Evolutionary conservation across 2,888 invertebrate genomes (phyloP).

Genomic region (Ectemnius lituratus): DNA sequence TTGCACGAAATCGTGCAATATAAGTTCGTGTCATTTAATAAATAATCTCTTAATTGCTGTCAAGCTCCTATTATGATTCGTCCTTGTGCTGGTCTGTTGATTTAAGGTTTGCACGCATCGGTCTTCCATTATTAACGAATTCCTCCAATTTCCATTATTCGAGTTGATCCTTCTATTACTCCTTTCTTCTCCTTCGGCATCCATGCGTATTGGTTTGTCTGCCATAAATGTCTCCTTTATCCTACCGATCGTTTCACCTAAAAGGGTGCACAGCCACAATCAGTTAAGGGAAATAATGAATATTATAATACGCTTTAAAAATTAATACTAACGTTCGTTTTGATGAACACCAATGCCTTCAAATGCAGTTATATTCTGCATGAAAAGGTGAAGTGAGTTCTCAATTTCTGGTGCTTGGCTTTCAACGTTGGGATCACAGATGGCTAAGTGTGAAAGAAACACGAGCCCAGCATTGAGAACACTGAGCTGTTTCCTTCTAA

Average conservation of each 20-base stretch:
- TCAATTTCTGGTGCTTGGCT: constrained; percentile 67
- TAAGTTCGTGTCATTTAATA: not conserved
- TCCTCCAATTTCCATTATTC: constrained; percentile 28
- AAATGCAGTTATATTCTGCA: constrained; percentile 61
- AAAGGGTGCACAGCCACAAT: constrained; percentile 22
- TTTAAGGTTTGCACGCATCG: too few species aligned
- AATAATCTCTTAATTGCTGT: constrained; percentile 33
- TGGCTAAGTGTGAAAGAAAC: constrained; percentile 69
- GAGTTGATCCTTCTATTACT: not conserved
- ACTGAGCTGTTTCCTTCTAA: constrained; percentile 61
- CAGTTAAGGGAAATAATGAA: constrained; percentile 9
- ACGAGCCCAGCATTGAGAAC: constrained; percentile 67
- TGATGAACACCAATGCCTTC: constrained; percentile 64
- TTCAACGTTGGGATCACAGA: constrained; percentile 69
- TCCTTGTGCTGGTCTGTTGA: too few species aligned
- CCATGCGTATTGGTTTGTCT: constrained; percentile 55
- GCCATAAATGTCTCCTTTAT: constrained; percentile 66
- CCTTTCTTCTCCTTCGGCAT: constrained; percentile 26
- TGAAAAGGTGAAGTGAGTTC: constrained; percentile 68
- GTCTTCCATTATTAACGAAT: constrained; percentile 16
- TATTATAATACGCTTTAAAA: not conserved
- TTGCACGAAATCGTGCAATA: too few species aligned
- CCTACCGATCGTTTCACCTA: constrained; percentile 66
- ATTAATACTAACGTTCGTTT: constrained; percentile 67
- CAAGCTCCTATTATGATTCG: constrained; percentile 22